Evolutionary conservation across 2,113 vertebrate species (phyloP).

Genomic region (Chloroceryle aenea): DNA sequence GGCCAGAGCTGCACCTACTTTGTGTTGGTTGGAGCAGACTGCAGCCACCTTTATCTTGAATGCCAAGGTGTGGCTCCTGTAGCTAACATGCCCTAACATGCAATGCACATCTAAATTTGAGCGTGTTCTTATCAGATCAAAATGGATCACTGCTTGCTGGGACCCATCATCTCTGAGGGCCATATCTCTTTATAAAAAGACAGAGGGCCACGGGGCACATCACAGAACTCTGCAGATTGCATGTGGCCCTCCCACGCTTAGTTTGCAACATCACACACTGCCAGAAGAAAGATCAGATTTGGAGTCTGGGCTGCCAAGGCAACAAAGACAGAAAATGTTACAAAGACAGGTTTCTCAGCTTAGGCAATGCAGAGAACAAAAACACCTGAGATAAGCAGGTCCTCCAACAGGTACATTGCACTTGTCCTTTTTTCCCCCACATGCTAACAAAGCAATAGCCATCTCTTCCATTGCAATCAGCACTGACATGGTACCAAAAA

Average conservation of each 20-base stretch:
- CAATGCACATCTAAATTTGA: background rate
- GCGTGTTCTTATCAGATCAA: slow-evolving; percentile 45
- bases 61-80: background rate
- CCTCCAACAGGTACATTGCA: background rate
- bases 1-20: background rate
- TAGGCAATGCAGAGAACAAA: background rate
- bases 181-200: background rate
- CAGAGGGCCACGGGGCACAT: slow-evolving; percentile 34
- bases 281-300: slow-evolving; percentile 19
- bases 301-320: background rate
- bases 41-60: slow-evolving; percentile 1
- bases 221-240: background rate
- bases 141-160: slow-evolving; percentile 39
- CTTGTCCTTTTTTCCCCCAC: background rate
- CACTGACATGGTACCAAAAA: background rate
- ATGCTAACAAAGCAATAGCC: background rate
- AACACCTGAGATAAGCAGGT: background rate
- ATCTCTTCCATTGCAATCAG: background rate
- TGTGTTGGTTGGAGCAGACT: background rate
- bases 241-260: background rate
- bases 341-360: background rate
- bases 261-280: background rate
- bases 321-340: background rate
- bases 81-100: slow-evolving; percentile 3
- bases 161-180: slow-evolving; percentile 25